Evolutionary conservation across 2,797 vertebrate species (phyloP).

Genomic region (Channa striata): DNA sequence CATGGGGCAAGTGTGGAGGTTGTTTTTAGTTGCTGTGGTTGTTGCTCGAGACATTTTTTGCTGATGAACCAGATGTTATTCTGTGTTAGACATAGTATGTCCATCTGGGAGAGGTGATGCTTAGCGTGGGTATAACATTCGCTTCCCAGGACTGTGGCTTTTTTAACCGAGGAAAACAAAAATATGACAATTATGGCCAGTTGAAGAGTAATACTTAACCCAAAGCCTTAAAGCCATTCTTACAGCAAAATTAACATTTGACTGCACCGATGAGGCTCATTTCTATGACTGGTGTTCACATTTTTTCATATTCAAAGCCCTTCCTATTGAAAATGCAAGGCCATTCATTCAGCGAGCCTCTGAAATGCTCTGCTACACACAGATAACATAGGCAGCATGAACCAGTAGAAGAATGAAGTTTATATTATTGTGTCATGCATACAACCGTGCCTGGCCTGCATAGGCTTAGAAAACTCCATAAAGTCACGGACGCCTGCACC

Average conservation of each 20-base stretch:
- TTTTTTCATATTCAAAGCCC: conserved; percentile 18
- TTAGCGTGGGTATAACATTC: conserved; percentile 23
- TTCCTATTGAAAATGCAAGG: conserved; percentile 8
- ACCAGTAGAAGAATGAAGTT: conserved; percentile 10
- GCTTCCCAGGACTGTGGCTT: conserved; percentile 27
- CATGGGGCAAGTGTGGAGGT: conserved; percentile 22
- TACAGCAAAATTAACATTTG: conserved; percentile 4
- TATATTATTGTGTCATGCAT: conserved; percentile 14
- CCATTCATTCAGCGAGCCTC: conserved; percentile 24
- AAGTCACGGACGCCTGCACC: neutral
- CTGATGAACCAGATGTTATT: conserved; percentile 42
- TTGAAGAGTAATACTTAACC: conserved; percentile 1
- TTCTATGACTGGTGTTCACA: conserved; percentile 7
- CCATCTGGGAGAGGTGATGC: conserved; percentile 27
- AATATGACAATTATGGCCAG: neutral
- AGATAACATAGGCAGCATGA: conserved; percentile 41
- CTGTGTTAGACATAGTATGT: conserved; percentile 23
- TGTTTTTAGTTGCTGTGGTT: conserved; percentile 35
- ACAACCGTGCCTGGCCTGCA: conserved; percentile 2
- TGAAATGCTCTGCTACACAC: conserved; percentile 30
- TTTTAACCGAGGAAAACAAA: conserved; percentile 13
- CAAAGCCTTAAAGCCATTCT: neutral
- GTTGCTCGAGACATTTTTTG: conserved; percentile 29
- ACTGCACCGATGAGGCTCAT: neutral
- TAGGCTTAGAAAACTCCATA: conserved; percentile 15